Evolutionary conservation across 1,140 invertebrate species (phyloP), one percentile per base, ranked within the genome.

Genomic region (Drosophila watanabei): DNA sequence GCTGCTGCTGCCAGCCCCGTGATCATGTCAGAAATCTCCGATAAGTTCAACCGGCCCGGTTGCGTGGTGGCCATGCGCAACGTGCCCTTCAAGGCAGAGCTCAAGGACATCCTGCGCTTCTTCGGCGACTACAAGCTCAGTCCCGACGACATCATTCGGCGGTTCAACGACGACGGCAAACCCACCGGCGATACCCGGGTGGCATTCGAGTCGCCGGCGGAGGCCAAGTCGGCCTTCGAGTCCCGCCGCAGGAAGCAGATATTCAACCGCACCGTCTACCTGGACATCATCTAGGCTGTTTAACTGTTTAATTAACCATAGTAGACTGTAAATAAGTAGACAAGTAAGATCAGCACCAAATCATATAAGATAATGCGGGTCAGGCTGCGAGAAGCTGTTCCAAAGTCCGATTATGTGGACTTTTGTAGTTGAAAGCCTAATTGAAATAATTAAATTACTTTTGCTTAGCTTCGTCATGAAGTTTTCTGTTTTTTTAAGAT

Each of bases 161-260:
- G 97, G 2, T 98, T 96, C 92, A 97, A 98, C 91, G 97, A 98
- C 33, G 95, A 96, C 51, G 97, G 97, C 0, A 95, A 96, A 92
- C 96, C 97, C 0, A 98, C 98, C 2, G 97, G 98, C 0, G 98
- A 99, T 92, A 97, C 97, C 2, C 95, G 97, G 10, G 96, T 99
- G 1, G 95, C 97, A 1, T 98, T 99, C 86, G 94, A 94, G 0
- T 95, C 95, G 2, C 95, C 96, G 0, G 94, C 95, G 18, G 97
- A 98, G 61, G 97, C 97, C 0, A 94, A 96, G 63, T 94, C 95
- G 24, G 97, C 97, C 0, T 94, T 97, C 4, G 94, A 95, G 63
- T 71, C 79, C 6, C 64, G 77, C 8, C 75, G 87, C 30, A 77
- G 88, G 16, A 79, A 86, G 43, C 75, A 80, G 16, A 93, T 94